phyloP scores from a whole-genome alignment of 2,888 invertebrate genomes.

The Drosophila demipolita region DNA sequence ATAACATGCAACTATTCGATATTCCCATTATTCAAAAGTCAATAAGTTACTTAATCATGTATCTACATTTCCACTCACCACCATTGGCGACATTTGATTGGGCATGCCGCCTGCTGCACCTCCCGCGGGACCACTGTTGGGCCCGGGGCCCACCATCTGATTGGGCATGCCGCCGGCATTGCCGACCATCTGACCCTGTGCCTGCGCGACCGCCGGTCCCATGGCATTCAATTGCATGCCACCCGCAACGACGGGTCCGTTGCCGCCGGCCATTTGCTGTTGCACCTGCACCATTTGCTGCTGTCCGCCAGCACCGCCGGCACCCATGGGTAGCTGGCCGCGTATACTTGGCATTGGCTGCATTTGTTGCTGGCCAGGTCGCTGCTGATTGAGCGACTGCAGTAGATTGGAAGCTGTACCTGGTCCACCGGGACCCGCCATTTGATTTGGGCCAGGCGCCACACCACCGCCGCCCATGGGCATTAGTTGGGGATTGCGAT shows the following conservation, averaged over 20 bases:
- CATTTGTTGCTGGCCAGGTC: slow-evolving; percentile 83
- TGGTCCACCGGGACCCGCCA: slow-evolving; percentile 78
- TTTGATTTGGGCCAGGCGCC: slow-evolving; percentile 83
- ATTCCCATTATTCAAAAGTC: background rate
- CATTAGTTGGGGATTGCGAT: slow-evolving; percentile 87
- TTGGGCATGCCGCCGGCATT: slow-evolving; percentile 77
- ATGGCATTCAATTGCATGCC: slow-evolving; percentile 54
- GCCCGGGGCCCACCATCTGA: slow-evolving; percentile 79
- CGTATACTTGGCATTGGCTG: slow-evolving; percentile 83
- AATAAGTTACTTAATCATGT: background rate
- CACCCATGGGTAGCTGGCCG: slow-evolving; percentile 83
- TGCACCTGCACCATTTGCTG: slow-evolving; percentile 81
- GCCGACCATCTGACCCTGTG: slow-evolving; percentile 75
- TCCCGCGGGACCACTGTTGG: slow-evolving; percentile 83
- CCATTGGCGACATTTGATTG: slow-evolving; percentile 59
- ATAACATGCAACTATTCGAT: background rate
- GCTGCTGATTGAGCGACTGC: slow-evolving; percentile 89
- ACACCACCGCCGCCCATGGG: slow-evolving; percentile 71
- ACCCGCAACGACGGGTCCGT: slow-evolving; percentile 47
- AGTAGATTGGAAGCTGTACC: slow-evolving; percentile 89
- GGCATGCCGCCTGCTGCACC: slow-evolving; percentile 55
- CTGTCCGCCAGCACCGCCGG: slow-evolving; percentile 60
- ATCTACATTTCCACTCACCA: slow-evolving; percentile 38
- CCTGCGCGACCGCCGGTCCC: slow-evolving; percentile 64
- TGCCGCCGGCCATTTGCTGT: slow-evolving; percentile 83